Evolutionary conservation across 1,140 invertebrate genomes (phyloP), one percentile per base, ranked within the genome.

Genomic region (Varroa destructor): DNA sequence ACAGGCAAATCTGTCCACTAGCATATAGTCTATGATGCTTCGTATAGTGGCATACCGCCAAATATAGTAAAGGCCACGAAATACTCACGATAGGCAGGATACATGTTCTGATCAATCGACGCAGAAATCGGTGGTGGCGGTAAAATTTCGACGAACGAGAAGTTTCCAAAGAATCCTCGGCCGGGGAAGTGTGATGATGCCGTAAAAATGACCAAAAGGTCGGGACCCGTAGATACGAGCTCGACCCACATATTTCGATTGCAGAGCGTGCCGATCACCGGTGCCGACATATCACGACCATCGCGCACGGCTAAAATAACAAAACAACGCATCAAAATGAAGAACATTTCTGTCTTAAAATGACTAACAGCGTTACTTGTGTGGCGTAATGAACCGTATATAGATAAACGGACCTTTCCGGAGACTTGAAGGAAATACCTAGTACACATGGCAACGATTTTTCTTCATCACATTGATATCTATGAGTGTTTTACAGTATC

Each of bases 151-250:
- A 76, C 74, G 78, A 91, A 91, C 76, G 88, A 85, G 79, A 86
- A 91, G 76, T 83, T 87, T 46, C 88, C 89, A 77, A 89, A 88
- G 80, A 93, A 92, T 55, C 90, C 89, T 76, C 89, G 88, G 42
- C 88, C 87, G 0, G 89, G 89, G 75, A 82, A 84, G 76, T 89
- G 86, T 0, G 87, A 89, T 77, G 89, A 88, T 25, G 87, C 86
- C 55, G 89, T 85, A 77, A 92, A 92, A 78, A 91, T 88, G 43
- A 92, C 83, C 75, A 87, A 85, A 42, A 92, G 82, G 76, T 90
- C 85, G 25, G 87, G 83, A 37, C 88, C 87, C 14, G 87, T 89
- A 55, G 89, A 91, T 56, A 90, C 81, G 14, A 92, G 83, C 78
- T 90, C 88, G 12, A 87, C 83, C 78, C 87, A 85, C 77, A 84